Evolutionary conservation across 2,797 vertebrate species (phyloP).

Genomic region (Holocentrus rufus): DNA sequence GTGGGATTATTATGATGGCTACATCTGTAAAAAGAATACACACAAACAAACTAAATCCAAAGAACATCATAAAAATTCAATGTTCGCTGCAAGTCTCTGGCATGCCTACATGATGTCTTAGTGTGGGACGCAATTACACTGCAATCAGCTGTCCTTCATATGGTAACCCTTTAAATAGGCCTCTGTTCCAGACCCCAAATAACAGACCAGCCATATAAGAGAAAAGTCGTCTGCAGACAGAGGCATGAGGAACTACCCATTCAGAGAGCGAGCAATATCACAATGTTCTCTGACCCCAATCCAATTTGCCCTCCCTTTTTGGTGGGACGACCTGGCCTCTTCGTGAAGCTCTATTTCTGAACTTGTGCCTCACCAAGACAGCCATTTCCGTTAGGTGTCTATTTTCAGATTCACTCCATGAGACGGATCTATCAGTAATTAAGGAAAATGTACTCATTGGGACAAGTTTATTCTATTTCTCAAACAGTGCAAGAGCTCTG

Average conservation of each 20-base stretch:
- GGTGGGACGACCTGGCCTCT: slow-evolving; percentile 22
- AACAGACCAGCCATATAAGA: slow-evolving; percentile 16
- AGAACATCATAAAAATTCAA: slow-evolving; percentile 2
- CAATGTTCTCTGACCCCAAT: slow-evolving; percentile 38
- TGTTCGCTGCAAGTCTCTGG: background rate
- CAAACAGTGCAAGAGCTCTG: background rate
- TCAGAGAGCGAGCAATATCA: slow-evolving; percentile 7
- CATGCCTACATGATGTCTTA: background rate
- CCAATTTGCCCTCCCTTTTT: slow-evolving; percentile 26
- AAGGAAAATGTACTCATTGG: slow-evolving; percentile 41
- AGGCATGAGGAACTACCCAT: slow-evolving; percentile 5
- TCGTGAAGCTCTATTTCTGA: slow-evolving; percentile 42
- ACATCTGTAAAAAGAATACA: background rate
- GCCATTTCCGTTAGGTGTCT: slow-evolving; percentile 56
- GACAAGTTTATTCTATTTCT: slow-evolving; percentile 3
- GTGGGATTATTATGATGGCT: background rate
- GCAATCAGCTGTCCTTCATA: slow-evolving; percentile 27
- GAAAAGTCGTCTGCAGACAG: slow-evolving; percentile 6
- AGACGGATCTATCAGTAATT: slow-evolving; percentile 54
- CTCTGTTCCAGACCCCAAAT: slow-evolving; percentile 26
- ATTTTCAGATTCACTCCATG: slow-evolving; percentile 58
- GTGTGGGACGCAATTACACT: slow-evolving; percentile 9
- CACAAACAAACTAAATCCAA: background rate
- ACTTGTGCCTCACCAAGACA: slow-evolving; percentile 49
- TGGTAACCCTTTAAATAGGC: slow-evolving; percentile 34